Base-by-base conservation (phyloP, 2,113 vertebrate genomes). In the Hemibagrus wyckioides region DNA sequence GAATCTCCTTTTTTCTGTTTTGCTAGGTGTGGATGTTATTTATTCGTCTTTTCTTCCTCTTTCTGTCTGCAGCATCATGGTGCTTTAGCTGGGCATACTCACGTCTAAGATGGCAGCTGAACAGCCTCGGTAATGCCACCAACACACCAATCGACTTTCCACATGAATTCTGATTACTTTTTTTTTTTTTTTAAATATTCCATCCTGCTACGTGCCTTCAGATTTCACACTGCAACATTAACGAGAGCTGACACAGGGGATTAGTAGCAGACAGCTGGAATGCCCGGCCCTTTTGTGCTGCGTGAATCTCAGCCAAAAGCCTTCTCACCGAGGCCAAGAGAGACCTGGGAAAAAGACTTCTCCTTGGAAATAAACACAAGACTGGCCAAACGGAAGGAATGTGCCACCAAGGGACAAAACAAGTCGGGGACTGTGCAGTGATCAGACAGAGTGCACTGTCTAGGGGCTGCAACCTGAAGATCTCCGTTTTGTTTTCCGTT, bases 261-360 rank as follows among this genome's bases (percentile, higher is more conserved):
- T 99, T 99, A 99, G 96, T 96, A 92, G 96, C 97, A 98, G 97
- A 98, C 97, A 98, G 97, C 96, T 97, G 97, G 97, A 98, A 99
- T 99, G 97, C 97, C 96, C 96, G 95, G 96, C 94, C 90, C 91
- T 97, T 99, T 99, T 99, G 97, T 99, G 96, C 94, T 92, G 94
- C 83, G 93, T 98, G 97, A 97, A 97, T 94, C 94, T 95, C 95
- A 96, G 98, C 98, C 98, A 97, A 97, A 95, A 96, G 94, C 95
- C 96, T 96, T 96, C 94, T 93, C 95, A 95, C 92, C 50, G 95
- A 96, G 96, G 96, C 97, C 97, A 97, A 96, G 95, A 97, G 97
- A 94, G 97, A 98, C 96, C 97, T 97, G 97, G 97, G 97, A 97
- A 98, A 91, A 92, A 96, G 95, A 96, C 95, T 96, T 95, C 95